phyloP scores from a whole-genome alignment of 2,797 vertebrate genomes.

The Allenopithecus nigroviridis region DNA sequence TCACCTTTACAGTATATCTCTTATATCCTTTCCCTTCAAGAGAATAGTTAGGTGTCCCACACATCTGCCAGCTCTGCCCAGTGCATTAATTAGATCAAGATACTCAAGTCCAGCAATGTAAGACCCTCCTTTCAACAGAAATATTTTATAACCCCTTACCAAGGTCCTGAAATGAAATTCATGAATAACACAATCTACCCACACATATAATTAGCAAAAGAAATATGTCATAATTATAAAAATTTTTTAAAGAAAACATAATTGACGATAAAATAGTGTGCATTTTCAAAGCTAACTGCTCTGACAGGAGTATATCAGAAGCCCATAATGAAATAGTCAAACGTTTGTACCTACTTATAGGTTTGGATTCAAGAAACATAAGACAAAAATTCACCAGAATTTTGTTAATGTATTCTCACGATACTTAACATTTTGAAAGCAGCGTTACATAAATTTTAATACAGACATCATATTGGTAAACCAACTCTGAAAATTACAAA shows the following conservation, averaged over 20 bases:
- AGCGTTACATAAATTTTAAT: neutral
- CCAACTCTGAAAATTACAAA: neutral
- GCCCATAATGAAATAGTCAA: neutral
- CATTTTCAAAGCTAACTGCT: conserved; percentile 20
- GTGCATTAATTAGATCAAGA: neutral
- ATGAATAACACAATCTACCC: neutral
- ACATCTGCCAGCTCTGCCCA: neutral
- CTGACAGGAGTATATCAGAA: neutral
- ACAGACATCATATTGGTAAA: neutral
- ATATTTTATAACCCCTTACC: neutral
- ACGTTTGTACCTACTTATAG: neutral
- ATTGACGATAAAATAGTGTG: neutral
- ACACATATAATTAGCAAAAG: neutral
- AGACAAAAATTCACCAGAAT: neutral
- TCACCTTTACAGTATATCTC: neutral
- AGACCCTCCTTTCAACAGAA: neutral
- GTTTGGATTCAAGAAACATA: neutral
- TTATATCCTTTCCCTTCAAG: neutral
- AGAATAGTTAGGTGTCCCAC: neutral
- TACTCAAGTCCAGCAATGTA: neutral
- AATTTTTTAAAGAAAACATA: neutral
- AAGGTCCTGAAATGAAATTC: neutral
- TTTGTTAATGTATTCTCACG: neutral
- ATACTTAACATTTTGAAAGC: neutral
- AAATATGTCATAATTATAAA: neutral